Conservation (phyloP, 1,140 invertebrate species). For the Drosophila subobscura region DNA sequence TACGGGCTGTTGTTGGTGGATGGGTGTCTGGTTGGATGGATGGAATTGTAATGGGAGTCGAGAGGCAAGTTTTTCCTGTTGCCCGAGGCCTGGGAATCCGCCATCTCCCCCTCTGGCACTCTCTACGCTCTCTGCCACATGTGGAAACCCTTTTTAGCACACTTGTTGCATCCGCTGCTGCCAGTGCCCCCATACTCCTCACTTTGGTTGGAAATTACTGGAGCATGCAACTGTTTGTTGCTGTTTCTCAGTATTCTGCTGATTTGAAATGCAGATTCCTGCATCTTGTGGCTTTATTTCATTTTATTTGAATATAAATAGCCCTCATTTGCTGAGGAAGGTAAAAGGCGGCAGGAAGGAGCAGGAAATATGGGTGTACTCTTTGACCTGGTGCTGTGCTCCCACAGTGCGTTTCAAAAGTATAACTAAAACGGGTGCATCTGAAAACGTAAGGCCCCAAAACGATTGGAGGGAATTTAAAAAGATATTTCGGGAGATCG, state of each 20-base stretch:
- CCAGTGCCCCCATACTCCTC: background rate
- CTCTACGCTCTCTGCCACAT: slow-evolving; percentile 19
- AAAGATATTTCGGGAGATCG: too few species aligned
- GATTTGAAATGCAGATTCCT: slow-evolving; percentile 76
- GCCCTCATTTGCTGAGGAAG: slow-evolving; percentile 37
- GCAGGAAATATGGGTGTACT: background rate
- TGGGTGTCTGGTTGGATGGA: slow-evolving; percentile 5
- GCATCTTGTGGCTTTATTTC: slow-evolving; percentile 56
- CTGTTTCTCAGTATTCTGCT: slow-evolving; percentile 26
- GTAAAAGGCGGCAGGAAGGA: slow-evolving; percentile 1
- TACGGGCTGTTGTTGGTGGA: too few species aligned
- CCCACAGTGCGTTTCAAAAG: slow-evolving; percentile 28
- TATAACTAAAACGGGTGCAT: background rate
- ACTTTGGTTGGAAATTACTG: slow-evolving; percentile 51
- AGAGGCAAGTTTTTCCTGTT: slow-evolving; percentile 39
- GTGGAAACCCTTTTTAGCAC: slow-evolving; percentile 56
- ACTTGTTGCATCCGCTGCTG: slow-evolving; percentile 49
- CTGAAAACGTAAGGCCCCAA: background rate
- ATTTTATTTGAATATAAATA: slow-evolving; percentile 62
- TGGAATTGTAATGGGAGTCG: slow-evolving; percentile 59
- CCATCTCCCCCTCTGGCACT: slow-evolving; percentile 10
- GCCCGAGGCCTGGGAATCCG: slow-evolving; percentile 57
- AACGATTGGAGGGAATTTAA: too few species aligned
- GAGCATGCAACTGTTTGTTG: slow-evolving; percentile 61
- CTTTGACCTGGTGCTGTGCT: slow-evolving; percentile 9